phyloP scores from a whole-genome alignment of 1,140 invertebrate genomes.

The Pseudobourletiella spinata region DNA sequence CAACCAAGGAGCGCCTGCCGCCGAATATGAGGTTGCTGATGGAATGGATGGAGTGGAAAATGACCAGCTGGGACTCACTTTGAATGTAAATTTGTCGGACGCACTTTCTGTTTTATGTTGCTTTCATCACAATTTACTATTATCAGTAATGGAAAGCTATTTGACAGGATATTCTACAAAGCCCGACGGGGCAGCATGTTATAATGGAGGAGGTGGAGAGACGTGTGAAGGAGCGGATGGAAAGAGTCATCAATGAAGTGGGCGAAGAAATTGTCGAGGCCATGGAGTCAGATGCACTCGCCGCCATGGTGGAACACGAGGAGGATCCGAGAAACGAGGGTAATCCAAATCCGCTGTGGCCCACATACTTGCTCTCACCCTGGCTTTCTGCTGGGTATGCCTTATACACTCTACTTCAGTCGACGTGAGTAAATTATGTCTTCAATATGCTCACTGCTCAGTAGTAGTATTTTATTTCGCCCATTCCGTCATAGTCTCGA shows the following conservation, averaged over 20 bases:
- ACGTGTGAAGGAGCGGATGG: not conserved
- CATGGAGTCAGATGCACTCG: not conserved
- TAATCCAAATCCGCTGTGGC: not conserved
- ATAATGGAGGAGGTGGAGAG: not conserved
- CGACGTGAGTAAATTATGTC: not conserved
- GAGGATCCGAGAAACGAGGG: not conserved
- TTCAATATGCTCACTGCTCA: not conserved
- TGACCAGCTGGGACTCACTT: too few relatives aligned
- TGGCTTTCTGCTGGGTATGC: not conserved
- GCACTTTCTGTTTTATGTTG: too few relatives aligned
- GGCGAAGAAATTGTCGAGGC: not conserved
- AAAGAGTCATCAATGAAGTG: not conserved
- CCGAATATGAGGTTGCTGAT: too few relatives aligned
- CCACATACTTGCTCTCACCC: not conserved
- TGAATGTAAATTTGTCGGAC: too few relatives aligned
- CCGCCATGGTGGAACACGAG: not conserved
- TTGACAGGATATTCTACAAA: not conserved
- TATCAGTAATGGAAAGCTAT: too few relatives aligned
- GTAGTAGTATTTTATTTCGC: not conserved
- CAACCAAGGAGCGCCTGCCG: too few relatives aligned
- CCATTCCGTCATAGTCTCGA: not conserved
- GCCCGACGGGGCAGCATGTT: not conserved
- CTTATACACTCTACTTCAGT: not conserved
- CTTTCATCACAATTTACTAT: too few relatives aligned
- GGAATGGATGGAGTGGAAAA: too few relatives aligned